Percentiles rank a stretch among this genome's conserved stretches.
These are phyloP conservation scores for Glyptemys insculpta DNA, from an alignment of 2,797 vertebrate genomes.

Conservation along the genomic window DNA sequence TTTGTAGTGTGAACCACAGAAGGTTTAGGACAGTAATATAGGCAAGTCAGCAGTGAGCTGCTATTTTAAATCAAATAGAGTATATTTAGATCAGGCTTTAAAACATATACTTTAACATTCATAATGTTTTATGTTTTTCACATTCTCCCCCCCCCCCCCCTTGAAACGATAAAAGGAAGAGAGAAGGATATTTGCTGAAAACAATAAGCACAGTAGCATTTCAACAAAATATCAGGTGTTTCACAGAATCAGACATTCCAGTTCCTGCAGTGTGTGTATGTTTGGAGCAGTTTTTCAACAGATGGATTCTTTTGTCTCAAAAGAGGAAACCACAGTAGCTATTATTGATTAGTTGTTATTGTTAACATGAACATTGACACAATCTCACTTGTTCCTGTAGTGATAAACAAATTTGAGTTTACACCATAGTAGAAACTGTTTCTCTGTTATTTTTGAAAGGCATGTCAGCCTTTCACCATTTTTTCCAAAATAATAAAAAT, in stretches of 20 bases:
- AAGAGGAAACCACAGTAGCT: neutral
- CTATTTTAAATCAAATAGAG: neutral
- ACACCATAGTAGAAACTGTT: neutral
- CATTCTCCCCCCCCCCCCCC: too few species aligned
- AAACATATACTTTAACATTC: neutral
- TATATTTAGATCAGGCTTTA: neutral
- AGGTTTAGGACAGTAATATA: neutral
- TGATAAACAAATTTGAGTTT: neutral
- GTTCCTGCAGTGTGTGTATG: neutral
- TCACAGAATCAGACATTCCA: neutral
- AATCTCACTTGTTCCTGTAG: neutral
- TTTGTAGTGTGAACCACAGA: neutral
- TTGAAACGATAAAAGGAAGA: neutral
- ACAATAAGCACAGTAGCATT: neutral
- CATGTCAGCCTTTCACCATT: neutral
- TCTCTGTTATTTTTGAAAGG: neutral
- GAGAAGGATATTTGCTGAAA: neutral
- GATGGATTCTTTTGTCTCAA: neutral
- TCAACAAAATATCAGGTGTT: neutral
- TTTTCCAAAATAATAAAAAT: neutral
- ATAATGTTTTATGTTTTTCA: neutral
- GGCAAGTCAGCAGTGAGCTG: neutral
- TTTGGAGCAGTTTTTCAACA: neutral
- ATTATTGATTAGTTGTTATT: neutral
- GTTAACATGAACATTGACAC: neutral